A percentile compares a stretch with the other conserved stretches of the same genome.
These are phyloP conservation scores for Mythimna impura DNA, from an alignment of 2,888 invertebrate genomes.

Conservation along the genomic window DNA sequence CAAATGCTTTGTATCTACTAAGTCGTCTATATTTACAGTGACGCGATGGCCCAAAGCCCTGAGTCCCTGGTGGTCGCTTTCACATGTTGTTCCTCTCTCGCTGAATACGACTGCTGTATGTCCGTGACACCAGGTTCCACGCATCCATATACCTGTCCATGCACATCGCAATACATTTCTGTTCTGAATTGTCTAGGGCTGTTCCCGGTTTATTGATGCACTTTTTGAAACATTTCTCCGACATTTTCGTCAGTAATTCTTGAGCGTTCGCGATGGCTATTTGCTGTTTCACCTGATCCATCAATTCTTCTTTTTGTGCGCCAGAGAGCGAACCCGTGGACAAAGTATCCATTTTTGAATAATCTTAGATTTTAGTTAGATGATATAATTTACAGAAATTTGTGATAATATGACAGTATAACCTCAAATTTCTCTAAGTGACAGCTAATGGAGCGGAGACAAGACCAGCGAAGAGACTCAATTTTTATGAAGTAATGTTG, in stretches of 20 bases:
- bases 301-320: constrained; percentile 95
- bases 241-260: constrained; percentile 98
- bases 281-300: constrained; percentile 98
- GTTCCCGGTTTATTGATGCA: constrained; percentile 97
- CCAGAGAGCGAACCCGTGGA: constrained; percentile 91
- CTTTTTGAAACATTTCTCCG: constrained; percentile 99
- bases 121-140: constrained; percentile 97
- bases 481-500: constrained; percentile 30
- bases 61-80: constrained; percentile 61
- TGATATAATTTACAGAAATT: constrained; percentile 63
- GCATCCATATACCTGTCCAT: constrained; percentile 99
- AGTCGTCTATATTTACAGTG: constrained; percentile 85
- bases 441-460: constrained; percentile 33
- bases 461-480: constrained; percentile 14
- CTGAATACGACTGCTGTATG: constrained; percentile 96
- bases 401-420: constrained; percentile 68
- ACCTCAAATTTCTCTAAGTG: constrained; percentile 74
- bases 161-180: constrained; percentile 99
- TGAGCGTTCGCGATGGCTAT: constrained; percentile 98
- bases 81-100: constrained; percentile 93
- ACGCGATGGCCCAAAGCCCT: constrained; percentile 71
- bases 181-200: constrained; percentile 96
- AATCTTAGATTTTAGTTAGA: constrained; percentile 43
- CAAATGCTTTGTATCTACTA: constrained; percentile 83
- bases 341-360: constrained; percentile 90